Conservation (phyloP, 2,888 invertebrate species). For the Epicampocera succincta region DNA sequence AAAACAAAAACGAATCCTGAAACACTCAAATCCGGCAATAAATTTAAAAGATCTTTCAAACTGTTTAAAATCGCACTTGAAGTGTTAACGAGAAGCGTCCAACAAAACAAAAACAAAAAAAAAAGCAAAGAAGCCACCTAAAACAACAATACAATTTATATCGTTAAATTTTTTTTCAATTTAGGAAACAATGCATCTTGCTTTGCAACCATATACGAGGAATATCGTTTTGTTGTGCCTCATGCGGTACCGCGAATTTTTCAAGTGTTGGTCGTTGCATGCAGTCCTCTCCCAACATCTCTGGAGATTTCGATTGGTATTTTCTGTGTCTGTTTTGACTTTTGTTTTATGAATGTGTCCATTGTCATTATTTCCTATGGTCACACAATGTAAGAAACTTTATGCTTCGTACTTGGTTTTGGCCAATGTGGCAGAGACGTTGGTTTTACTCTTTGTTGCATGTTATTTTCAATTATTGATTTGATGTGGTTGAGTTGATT, state of each 20-base stretch:
- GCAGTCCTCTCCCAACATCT: constrained; percentile 40
- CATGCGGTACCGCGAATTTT: constrained; percentile 48
- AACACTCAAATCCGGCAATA: not conserved
- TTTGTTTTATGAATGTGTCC: constrained; percentile 56
- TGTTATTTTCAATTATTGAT: constrained; percentile 71
- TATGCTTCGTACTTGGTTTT: constrained; percentile 45
- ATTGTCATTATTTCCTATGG: constrained; percentile 68
- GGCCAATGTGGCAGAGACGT: constrained; percentile 21
- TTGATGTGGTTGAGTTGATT: constrained; percentile 71
- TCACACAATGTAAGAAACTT: constrained; percentile 29
- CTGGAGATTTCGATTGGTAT: constrained; percentile 60
- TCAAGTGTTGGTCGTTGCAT: constrained; percentile 6
- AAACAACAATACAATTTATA: constrained; percentile 53
- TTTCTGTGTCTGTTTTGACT: constrained; percentile 35
- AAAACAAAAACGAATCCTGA: no score
- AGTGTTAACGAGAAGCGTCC: constrained; percentile 66
- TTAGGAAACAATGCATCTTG: constrained; percentile 52
- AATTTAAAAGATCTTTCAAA: constrained; percentile 49
- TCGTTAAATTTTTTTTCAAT: constrained; percentile 22
- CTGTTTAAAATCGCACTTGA: constrained; percentile 69
- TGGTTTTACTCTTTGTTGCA: constrained; percentile 35
- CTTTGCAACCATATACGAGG: constrained; percentile 28
- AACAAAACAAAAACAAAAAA: constrained; percentile 11
- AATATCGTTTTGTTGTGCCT: constrained; percentile 13
- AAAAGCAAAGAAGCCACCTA: not conserved